Base-by-base conservation (phyloP, 2,888 invertebrate species). In the Pherbina coryleti region DNA sequence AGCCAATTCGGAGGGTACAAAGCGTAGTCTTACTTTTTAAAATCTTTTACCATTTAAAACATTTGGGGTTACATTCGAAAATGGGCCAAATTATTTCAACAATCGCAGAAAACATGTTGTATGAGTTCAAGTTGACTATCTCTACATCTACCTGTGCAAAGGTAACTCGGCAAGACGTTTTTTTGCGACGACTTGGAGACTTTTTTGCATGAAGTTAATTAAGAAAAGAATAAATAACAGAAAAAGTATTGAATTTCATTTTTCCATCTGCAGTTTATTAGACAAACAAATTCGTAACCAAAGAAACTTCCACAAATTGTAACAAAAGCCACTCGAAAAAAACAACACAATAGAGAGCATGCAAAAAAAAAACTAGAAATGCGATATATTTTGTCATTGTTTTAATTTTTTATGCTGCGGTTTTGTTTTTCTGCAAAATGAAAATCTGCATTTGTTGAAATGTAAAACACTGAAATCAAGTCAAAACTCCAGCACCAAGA, bases 281-380 rank as follows among this genome's bases (percentile, higher is more conserved):
- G 31, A 34, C 37, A 14, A 64, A 66, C 64, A 66, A 66, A 22
- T 66, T 31, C 34, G 37, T 37, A 34, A 34, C 64, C 64, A 66
- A 66, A 66, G 64, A 66, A 66, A 66, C 64, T 31, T n/a, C 25
- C 60, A 60, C 60, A 60, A 60, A 60, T 28, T 25, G 22, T 28
- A 60, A 60, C 19, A 28, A 25, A 19, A 60, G 22, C 9, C 22
- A 60, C 9, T 28, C 25, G 17, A 28, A 60, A 60, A 9, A 60
- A 60, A 60, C 5, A 60, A 22, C 25, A 60, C 25, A 60, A 8
- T 28, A 28, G 28, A 22, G 25, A 28, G 17, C 25, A 60, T 60
- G 60, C 60, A 60, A 28, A 57, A 60, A 60, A 28, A 57, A 60
- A n/a, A 60, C 25, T 19, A 14, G 60, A 60, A 60, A 60, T 60